Evolutionary conservation across 23 tunicate genomes (phyloP), one percentile per base, ranked within the genome.

Genomic region (Halocynthia roretzi): DNA sequence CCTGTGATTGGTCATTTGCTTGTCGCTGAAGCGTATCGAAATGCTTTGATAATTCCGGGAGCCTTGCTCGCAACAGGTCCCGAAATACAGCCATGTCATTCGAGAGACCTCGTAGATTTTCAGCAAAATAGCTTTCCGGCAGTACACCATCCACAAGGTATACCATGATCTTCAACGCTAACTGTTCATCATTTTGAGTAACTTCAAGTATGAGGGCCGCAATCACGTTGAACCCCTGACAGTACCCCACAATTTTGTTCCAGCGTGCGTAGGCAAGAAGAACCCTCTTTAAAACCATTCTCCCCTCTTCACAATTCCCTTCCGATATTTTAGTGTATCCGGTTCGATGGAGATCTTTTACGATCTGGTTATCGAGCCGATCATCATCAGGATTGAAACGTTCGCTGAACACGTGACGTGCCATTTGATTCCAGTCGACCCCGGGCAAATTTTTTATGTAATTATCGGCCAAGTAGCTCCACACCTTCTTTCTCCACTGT

Each of bases 31-130:
- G 83, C 68, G 17, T 68, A 67, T 87, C 90, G 44, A 94, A 83
- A 68, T 88, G 95, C 48, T 65, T 66, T 0, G 94, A 82, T 7
- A 94, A 75, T 72, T 84, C 83, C 8, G 96, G 99, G 11, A 82
- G 66, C 21, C 85, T 71, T 48, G 67, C 80, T 54, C 86, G 82
- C 56, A 94, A 53, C 53, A 94, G 64, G 68, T 94, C 95, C 2
- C 95, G 90, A 72, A 94, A 88, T 51, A 94, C 99, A 18, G 94
- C 94, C 95, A 94, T 87, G 82, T 94, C 99, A 40, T 84, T 90
- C 2, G 94, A 88, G 15, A 94, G 76, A 22, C 93, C 99, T 70
- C 86, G 95, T 1, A 94, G 70, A 82, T 94, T 88, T 63, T 94
- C 81, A 8, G 99, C 87, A 71, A 84, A 88, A 72, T 94, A 94